Evolutionary conservation across 2,888 invertebrate species (phyloP).

Genomic region (Nomada ferruginata): DNA sequence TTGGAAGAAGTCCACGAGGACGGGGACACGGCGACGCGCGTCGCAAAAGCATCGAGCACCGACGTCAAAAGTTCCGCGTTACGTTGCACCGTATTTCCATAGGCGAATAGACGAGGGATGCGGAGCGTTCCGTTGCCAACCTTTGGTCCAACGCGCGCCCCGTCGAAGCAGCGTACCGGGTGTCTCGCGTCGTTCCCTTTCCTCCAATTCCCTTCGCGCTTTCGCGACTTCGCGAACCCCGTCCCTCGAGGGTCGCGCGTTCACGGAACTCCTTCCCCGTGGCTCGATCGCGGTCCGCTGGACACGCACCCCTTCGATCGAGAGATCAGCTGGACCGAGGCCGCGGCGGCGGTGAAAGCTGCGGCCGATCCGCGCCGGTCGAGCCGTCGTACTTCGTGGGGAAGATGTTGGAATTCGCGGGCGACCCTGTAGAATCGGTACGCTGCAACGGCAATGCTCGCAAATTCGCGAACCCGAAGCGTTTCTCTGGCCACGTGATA

Average conservation of each 20-base stretch:
- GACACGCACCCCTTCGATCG: too few relatives aligned
- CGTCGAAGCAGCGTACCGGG: constrained; percentile 67
- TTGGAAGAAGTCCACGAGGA: not conserved
- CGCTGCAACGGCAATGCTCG: constrained; percentile 49
- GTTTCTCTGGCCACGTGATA: constrained; percentile 68
- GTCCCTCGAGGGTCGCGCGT: too few relatives aligned
- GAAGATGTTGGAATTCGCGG: constrained; percentile 35
- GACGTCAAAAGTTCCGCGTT: constrained; percentile 76
- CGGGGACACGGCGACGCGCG: constrained; percentile 15
- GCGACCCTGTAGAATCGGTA: constrained; percentile 64
- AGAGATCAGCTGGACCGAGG: not conserved
- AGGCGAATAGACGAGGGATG: constrained; percentile 72
- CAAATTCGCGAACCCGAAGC: constrained; percentile 55
- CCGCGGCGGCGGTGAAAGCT: not conserved
- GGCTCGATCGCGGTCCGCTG: too few relatives aligned
- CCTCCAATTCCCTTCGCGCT: not conserved
- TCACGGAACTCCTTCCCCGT: not conserved
- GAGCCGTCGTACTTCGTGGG: not conserved
- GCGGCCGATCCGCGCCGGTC: not conserved
- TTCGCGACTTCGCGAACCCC: not conserved
- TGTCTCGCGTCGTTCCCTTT: constrained; percentile 34
- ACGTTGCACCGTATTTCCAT: constrained; percentile 78
- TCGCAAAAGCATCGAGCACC: constrained; percentile 74
- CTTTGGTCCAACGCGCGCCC: constrained; percentile 71
- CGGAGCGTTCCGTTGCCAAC: constrained; percentile 69